These are phyloP conservation scores for Chiroxiphia lanceolata DNA, from an alignment of 2,797 vertebrate genomes.

Conservation along the genomic window DNA sequence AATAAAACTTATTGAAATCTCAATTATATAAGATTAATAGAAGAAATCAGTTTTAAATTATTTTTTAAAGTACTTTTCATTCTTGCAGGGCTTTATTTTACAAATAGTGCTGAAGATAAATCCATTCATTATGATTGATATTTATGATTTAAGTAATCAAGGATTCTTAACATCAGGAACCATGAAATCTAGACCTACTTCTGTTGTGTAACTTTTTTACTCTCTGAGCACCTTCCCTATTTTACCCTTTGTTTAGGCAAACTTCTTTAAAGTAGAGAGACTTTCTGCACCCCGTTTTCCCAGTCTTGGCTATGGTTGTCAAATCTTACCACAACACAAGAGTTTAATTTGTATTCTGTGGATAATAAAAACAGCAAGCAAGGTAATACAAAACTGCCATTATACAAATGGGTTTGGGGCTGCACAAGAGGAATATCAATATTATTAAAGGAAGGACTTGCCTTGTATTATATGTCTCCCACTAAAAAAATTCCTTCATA, in stretches of 20 bases:
- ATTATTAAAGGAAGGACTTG: background rate
- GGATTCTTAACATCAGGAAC: background rate
- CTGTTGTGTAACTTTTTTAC: background rate
- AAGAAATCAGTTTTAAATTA: background rate
- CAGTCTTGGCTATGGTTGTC: background rate
- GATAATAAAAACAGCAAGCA: background rate
- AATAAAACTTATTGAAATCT: conserved; percentile 36
- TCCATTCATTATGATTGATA: background rate
- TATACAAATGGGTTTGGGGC: background rate
- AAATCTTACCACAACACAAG: background rate
- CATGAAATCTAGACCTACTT: background rate
- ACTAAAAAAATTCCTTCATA: background rate
- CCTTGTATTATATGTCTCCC: background rate
- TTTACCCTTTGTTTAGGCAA: background rate
- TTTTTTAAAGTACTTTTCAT: background rate
- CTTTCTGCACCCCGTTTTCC: background rate
- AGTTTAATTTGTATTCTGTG: background rate
- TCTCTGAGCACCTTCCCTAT: background rate
- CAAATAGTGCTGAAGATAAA: background rate
- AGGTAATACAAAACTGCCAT: background rate
- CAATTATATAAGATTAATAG: background rate
- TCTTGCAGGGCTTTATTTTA: background rate
- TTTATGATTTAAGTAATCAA: background rate
- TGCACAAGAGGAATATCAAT: background rate
- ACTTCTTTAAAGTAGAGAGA: background rate